Evolutionary conservation across 2,113 vertebrate species (phyloP).

Genomic region (Boleophthalmus pectinirostris): DNA sequence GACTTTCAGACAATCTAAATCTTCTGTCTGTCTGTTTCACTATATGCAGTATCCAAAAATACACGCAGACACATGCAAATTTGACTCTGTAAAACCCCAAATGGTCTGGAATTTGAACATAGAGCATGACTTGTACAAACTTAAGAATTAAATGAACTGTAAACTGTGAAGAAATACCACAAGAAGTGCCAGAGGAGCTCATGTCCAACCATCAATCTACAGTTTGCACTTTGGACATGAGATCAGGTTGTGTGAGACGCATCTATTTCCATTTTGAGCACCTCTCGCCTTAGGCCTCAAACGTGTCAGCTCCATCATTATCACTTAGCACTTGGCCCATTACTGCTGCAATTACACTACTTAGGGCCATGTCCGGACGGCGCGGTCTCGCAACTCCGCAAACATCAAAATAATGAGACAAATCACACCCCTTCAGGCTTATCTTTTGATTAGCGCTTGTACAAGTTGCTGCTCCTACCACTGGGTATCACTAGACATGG

Average conservation of each 20-base stretch:
- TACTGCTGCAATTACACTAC: conserved; percentile 10
- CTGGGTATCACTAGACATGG: conserved; percentile 20
- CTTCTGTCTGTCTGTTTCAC: no score
- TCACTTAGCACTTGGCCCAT: conserved; percentile 6
- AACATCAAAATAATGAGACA: conserved; percentile 18
- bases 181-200: background rate
- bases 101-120: background rate
- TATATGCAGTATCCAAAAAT: no score
- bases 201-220: background rate
- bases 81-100: no score
- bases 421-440: conserved; percentile 17
- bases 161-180: background rate
- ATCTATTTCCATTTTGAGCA: conserved; percentile 5
- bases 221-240: background rate
- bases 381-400: background rate
- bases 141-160: background rate
- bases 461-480: conserved; percentile 7
- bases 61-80: no score
- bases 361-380: background rate
- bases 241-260: background rate
- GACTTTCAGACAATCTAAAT: no score
- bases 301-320: conserved; percentile 11
- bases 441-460: conserved; percentile 21
- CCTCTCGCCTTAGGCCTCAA: background rate
- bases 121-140: background rate